Evolutionary conservation across 35 echinoderm and acorn worm genomes (phyloP), one percentile per base, ranked within the genome.

Genomic region (Stichopus chloronotus): DNA sequence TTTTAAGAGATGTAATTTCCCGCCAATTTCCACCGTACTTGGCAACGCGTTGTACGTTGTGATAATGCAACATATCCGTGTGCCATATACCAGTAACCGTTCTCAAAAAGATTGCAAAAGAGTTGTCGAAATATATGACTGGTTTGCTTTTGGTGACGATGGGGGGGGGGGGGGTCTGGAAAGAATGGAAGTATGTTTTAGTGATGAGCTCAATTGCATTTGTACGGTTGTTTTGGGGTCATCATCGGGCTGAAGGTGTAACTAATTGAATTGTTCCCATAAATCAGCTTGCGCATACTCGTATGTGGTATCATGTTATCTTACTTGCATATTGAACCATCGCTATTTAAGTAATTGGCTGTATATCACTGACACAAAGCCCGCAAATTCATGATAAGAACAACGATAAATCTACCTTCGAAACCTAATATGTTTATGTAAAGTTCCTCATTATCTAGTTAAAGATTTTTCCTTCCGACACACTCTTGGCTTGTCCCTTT

Each of bases 301-400:
- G 4, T 65, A 65, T 65, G 61, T 65, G 61, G 19, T 65, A 65
- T 65, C 61, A 65, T 65, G 61, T 65, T 65, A 65, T 83, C 80
- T 52, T 83, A 83, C 55, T 55, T 83, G 80, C 80, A 83, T 53
- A 83, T 83, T 83, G 80, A 56, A 83, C 80, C 80, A 83, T 83
- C 80, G 80, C 80, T 83, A 83, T 83, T 83, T 55, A 83, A 83
- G 80, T 83, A 83, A 83, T 83, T 83, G 80, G 80, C 80, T 17
- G 53, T 83, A 83, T 83, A 83, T 83, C 80, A 83, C 52, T n/a
- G 43, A 56, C 52, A 56, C n/a, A 55, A 83, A 55, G 80, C 43
- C 55, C 30, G 80, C 30, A 55, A 83, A 55, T 53, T 83, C 80
- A 83, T 83, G 80, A 83, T 83, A 83, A 83, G 80, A 83, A 83